Conservation (phyloP, 2,113 vertebrate genomes). For the Emydocephalus ijimae region DNA sequence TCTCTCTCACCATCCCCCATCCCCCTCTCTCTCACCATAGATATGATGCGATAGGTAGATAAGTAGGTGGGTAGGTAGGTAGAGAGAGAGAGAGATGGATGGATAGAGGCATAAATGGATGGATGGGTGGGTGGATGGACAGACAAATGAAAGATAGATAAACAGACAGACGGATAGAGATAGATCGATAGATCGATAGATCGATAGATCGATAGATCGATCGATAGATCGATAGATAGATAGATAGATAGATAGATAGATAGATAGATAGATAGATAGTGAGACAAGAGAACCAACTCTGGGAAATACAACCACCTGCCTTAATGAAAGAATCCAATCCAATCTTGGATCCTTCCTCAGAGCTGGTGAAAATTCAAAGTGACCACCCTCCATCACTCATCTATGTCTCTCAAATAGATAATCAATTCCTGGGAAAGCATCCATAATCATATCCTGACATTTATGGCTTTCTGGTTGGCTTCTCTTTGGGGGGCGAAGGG, state of each 20-base stretch:
- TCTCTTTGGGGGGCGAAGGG: conserved; percentile 85
- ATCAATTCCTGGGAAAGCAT: conserved; percentile 94
- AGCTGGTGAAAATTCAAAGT: conserved; percentile 63
- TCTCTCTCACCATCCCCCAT: too few relatives aligned
- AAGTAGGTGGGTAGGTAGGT: too few relatives aligned
- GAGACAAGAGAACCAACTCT: neutral
- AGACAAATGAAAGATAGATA: too few relatives aligned
- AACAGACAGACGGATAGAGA: too few relatives aligned
- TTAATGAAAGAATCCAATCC: conserved; percentile 62
- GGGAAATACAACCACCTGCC: conserved; percentile 24
- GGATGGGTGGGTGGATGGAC: rapidly evolving
- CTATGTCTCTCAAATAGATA: conserved; percentile 78
- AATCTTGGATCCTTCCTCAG: conserved; percentile 61
- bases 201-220: neutral
- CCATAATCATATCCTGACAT: conserved; percentile 90
- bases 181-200: too few relatives aligned
- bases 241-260: neutral
- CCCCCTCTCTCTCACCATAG: too few relatives aligned
- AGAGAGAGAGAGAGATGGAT: too few relatives aligned
- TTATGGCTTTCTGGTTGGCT: conserved; percentile 90
- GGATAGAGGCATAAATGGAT: too few relatives aligned
- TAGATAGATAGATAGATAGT: neutral
- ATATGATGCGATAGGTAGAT: too few relatives aligned
- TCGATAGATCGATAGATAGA: too few relatives aligned
- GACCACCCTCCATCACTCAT: conserved; percentile 71